These are phyloP conservation scores for Melinopterus prodromus DNA, from an alignment of 2,888 invertebrate genomes.

Conservation along the genomic window DNA sequence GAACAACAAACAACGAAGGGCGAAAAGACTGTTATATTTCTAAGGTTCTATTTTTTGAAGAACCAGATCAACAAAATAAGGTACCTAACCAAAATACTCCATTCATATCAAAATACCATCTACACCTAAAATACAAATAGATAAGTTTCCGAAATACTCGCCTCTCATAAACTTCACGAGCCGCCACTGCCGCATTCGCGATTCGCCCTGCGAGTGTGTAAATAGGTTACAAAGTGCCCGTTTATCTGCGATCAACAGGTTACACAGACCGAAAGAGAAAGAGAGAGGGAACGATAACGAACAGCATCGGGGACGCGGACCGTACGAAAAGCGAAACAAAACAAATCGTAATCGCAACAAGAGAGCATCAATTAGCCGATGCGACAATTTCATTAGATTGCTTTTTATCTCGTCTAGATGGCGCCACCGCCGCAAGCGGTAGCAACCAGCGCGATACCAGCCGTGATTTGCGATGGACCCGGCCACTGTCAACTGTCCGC, in stretches of 20 bases:
- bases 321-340: constrained; percentile 44
- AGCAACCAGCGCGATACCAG: constrained; percentile 5
- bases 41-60: too few species aligned
- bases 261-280: constrained; percentile 32
- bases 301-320: constrained; percentile 33
- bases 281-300: constrained; percentile 18
- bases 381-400: constrained; percentile 43
- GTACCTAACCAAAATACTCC: too few species aligned
- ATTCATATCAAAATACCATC: too few species aligned
- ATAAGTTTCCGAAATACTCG: not conserved
- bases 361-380: constrained; percentile 44
- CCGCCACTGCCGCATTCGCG: constrained; percentile 13
- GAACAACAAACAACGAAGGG: too few species aligned
- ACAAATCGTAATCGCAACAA: constrained; percentile 43
- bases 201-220: constrained; percentile 38
- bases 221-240: constrained; percentile 45
- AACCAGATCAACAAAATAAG: too few species aligned
- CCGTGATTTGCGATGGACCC: constrained; percentile 13
- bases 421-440: not conserved
- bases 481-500: not conserved
- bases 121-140: not conserved
- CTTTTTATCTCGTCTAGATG: constrained; percentile 34
- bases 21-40: too few species aligned
- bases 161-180: not conserved
- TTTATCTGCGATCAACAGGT: constrained; percentile 48